Evolutionary conservation across 2,888 invertebrate species (phyloP).

Genomic region (Linhomoeus sp.): DNA sequence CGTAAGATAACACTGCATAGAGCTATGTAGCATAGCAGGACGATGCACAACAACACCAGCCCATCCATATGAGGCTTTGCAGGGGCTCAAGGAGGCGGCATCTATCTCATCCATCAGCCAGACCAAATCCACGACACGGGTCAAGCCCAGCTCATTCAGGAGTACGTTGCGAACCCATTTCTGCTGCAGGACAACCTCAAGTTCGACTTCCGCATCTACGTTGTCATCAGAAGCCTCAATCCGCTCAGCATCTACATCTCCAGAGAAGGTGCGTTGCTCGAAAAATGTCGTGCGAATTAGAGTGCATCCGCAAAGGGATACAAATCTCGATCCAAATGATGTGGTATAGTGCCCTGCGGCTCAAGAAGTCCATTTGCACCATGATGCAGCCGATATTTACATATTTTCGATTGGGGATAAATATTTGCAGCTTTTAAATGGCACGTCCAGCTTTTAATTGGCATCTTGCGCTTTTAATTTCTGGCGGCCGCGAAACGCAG

Average conservation of each 20-base stretch:
- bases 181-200: slow-evolving; percentile 28
- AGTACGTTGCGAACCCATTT: slow-evolving; percentile 26
- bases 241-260: slow-evolving; percentile 30
- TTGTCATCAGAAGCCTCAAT: slow-evolving; percentile 31
- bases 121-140: slow-evolving; percentile 26
- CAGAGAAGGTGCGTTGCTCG: slow-evolving; percentile 27
- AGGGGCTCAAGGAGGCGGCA: slow-evolving; percentile 35
- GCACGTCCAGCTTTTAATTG: too few relatives aligned
- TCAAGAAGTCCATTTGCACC: too few relatives aligned
- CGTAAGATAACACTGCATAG: too few relatives aligned
- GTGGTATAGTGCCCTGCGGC: background rate
- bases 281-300: slow-evolving; percentile 24
- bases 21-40: too few relatives aligned
- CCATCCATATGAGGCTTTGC: too few relatives aligned
- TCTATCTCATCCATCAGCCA: slow-evolving; percentile 32
- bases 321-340: slow-evolving; percentile 1
- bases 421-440: too few relatives aligned
- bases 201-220: slow-evolving; percentile 35
- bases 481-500: too few relatives aligned
- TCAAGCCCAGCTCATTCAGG: slow-evolving; percentile 19
- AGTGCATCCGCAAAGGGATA: too few relatives aligned
- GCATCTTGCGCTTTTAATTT: too few relatives aligned
- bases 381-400: too few relatives aligned
- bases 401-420: too few relatives aligned
- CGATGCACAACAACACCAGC: too few relatives aligned